Percentiles rank a stretch among this genome's conserved stretches.
phyloP scores from a whole-genome alignment of 2,113 vertebrate genomes.

The Probosciger aterrimus region DNA sequence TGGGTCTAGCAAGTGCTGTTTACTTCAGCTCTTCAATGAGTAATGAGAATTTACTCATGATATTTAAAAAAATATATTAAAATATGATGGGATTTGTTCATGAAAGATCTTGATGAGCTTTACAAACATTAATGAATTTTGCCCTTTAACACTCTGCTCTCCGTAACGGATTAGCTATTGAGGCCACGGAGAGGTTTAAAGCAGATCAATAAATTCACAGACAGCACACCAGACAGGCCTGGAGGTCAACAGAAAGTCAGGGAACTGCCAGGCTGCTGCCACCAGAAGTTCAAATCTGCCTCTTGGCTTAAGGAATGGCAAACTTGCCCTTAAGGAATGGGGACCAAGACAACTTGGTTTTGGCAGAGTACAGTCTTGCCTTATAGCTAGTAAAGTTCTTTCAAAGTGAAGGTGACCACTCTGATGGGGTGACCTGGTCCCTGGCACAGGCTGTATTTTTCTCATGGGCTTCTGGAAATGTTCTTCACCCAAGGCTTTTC shows the following conservation, averaged over 20 bases:
- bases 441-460: background rate
- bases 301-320: background rate
- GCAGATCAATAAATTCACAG: constrained; percentile 11
- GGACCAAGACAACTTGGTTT: background rate
- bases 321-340: background rate
- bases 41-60: background rate
- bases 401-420: background rate
- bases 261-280: background rate
- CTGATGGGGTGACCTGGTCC: background rate
- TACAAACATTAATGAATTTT: constrained; percentile 47
- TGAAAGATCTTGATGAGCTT: constrained; percentile 53
- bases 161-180: background rate
- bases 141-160: background rate
- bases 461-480: background rate
- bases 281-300: background rate
- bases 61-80: constrained; percentile 55
- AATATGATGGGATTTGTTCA: constrained; percentile 45
- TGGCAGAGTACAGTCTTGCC: background rate
- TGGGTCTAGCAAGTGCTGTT: background rate
- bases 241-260: background rate
- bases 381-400: background rate
- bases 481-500: background rate
- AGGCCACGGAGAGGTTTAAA: background rate
- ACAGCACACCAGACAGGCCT: background rate
- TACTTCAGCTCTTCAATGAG: constrained; percentile 1